These are phyloP conservation scores for Rhaphigaster nebulosa DNA, from an alignment of 2,888 invertebrate genomes.

Conservation along the genomic window DNA sequence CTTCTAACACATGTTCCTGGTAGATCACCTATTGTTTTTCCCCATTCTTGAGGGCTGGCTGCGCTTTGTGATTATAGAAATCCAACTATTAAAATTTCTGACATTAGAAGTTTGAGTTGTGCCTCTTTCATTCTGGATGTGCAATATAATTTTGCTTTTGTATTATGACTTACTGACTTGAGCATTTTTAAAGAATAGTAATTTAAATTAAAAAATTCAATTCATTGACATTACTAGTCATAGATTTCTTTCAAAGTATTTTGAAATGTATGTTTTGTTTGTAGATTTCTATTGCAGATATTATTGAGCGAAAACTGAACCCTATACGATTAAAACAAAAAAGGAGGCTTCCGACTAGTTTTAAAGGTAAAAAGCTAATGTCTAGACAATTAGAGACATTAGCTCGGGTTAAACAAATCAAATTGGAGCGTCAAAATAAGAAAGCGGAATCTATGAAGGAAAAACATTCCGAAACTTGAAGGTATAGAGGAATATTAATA, in stretches of 20 bases:
- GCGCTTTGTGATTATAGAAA: too few species aligned
- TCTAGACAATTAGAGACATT: conserved; percentile 62
- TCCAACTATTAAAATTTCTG: too few species aligned
- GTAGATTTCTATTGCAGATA: conserved; percentile 58
- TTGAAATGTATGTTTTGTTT: background rate
- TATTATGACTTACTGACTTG: too few species aligned
- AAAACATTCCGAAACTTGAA: background rate
- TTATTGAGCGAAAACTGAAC: conserved; percentile 38
- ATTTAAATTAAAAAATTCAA: too few species aligned
- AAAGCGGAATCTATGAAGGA: conserved; percentile 46
- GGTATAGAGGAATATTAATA: background rate
- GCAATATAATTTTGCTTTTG: too few species aligned
- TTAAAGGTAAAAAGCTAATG: conserved; percentile 57
- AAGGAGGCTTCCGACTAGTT: conserved; percentile 51
- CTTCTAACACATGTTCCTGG: too few species aligned
- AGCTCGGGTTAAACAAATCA: conserved; percentile 61
- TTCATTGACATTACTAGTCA: too few species aligned
- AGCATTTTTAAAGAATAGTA: too few species aligned
- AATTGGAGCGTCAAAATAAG: conserved; percentile 60
- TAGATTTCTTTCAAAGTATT: background rate
- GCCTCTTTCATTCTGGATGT: too few species aligned
- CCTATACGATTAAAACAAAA: conserved; percentile 21
- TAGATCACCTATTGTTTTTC: too few species aligned
- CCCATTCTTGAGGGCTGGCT: too few species aligned
- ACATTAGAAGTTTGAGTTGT: too few species aligned